A percentile compares a stretch with the other conserved stretches of the same genome.
Conservation (phyloP, 2,113 vertebrate genomes). For the Ceyx margarethae region DNA sequence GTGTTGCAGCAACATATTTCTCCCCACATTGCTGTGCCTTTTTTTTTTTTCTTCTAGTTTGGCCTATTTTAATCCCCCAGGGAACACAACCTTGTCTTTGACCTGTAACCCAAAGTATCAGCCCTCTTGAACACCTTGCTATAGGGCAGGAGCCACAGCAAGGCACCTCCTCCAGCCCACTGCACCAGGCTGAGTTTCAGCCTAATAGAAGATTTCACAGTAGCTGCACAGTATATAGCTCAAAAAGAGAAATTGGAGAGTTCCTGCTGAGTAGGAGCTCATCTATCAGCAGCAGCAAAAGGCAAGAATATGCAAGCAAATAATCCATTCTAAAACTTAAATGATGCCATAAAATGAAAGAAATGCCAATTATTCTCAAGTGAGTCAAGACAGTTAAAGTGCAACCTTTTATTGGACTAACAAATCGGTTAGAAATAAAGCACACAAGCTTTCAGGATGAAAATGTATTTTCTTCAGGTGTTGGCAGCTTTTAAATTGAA, state of each 20-base stretch:
- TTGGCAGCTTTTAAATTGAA: slow-evolving; percentile 66
- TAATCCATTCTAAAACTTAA: slow-evolving; percentile 64
- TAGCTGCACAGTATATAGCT: slow-evolving; percentile 20
- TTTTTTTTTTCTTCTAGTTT: background rate
- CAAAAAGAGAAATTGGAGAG: slow-evolving; percentile 49
- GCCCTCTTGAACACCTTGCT: background rate
- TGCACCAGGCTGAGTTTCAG: background rate
- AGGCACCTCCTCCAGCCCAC: background rate
- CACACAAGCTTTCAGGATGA: slow-evolving; percentile 40
- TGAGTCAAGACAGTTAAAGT: slow-evolving; percentile 61
- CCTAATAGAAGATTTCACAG: background rate
- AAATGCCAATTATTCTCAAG: slow-evolving; percentile 68
- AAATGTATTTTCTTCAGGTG: slow-evolving; percentile 62
- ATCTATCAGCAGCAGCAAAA: slow-evolving; percentile 47
- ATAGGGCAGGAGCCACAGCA: background rate
- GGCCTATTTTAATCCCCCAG: background rate
- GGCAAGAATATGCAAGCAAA: slow-evolving; percentile 59
- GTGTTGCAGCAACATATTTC: background rate
- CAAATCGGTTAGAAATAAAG: slow-evolving; percentile 55
- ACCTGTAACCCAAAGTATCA: background rate
- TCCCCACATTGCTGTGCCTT: fast-evolving
- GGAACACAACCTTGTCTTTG: background rate
- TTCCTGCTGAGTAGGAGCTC: slow-evolving; percentile 42
- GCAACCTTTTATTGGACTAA: slow-evolving; percentile 65
- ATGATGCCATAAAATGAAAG: slow-evolving; percentile 63